Conservation (phyloP, 1,140 invertebrate genomes). For the Stenopsyche tienmushanensis region DNA sequence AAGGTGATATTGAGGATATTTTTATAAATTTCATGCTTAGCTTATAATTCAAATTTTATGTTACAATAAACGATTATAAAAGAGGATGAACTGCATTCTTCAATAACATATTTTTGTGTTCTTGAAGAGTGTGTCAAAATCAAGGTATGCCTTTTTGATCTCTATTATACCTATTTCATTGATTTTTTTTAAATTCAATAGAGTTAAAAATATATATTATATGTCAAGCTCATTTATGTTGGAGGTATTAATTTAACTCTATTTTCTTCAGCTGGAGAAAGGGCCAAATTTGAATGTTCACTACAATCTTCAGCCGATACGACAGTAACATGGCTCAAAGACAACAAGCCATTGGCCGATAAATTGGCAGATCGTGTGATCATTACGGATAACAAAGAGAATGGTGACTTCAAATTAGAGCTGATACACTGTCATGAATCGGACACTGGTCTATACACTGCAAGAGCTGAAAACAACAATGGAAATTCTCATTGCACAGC, state of each 20-base stretch:
- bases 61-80: too few relatives aligned
- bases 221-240: background rate
- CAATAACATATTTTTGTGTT: too few relatives aligned
- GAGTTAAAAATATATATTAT: background rate
- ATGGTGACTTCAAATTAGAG: constrained; percentile 66
- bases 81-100: too few relatives aligned
- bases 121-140: background rate
- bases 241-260: background rate
- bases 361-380: constrained; percentile 73
- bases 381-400: constrained; percentile 54
- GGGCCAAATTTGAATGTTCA: constrained; percentile 79
- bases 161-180: background rate
- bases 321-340: constrained; percentile 84
- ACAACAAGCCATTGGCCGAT: constrained; percentile 81
- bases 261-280: constrained; percentile 73
- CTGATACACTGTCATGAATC: constrained; percentile 77
- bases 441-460: constrained; percentile 90
- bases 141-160: background rate
- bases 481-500: constrained; percentile 81
- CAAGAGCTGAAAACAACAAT: constrained; percentile 79
- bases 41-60: too few relatives aligned
- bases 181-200: background rate
- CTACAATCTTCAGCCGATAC: constrained; percentile 56
- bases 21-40: too few relatives aligned
- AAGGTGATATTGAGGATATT: too few relatives aligned